Evolutionary conservation across 2,797 vertebrate species (phyloP).

Genomic region (Hoplostethus mediterraneus): DNA sequence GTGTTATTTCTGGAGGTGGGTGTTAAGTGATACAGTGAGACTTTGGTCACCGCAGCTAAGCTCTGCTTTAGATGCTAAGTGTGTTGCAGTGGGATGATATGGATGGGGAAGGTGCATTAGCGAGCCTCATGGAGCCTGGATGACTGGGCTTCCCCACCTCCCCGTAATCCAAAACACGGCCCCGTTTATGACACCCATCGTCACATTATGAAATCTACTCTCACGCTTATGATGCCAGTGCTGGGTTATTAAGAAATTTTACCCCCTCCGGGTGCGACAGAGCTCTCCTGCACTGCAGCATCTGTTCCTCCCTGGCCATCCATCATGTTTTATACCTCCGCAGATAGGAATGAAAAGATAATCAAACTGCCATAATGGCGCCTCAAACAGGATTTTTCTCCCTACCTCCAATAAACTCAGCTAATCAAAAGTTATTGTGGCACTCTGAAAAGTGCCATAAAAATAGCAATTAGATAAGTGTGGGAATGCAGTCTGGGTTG

Average conservation of each 20-base stretch:
- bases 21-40: conserved; percentile 22
- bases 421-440: conserved; percentile 87
- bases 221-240: conserved; percentile 49
- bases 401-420: conserved; percentile 76
- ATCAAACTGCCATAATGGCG: conserved; percentile 76
- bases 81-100: conserved; percentile 12
- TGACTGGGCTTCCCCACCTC: conserved; percentile 36
- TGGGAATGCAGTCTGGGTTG: conserved; percentile 73
- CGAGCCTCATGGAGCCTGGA: conserved; percentile 38
- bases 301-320: conserved; percentile 60
- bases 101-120: conserved; percentile 20
- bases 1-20: conserved; percentile 4
- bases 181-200: conserved; percentile 42
- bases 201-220: conserved; percentile 62
- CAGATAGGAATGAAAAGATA: conserved; percentile 83
- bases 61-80: conserved; percentile 7
- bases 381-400: conserved; percentile 65
- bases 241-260: conserved; percentile 66
- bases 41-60: conserved; percentile 5
- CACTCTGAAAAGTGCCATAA: conserved; percentile 79
- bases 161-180: conserved; percentile 45
- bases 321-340: conserved; percentile 82
- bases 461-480: conserved; percentile 83
- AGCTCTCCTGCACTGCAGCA: conserved; percentile 36
- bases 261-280: conserved; percentile 53